Percentiles rank a stretch among this genome's conserved stretches.
These are phyloP conservation scores for Lithophane ornitopus DNA, from an alignment of 2,888 invertebrate species.

Conservation along the genomic window DNA sequence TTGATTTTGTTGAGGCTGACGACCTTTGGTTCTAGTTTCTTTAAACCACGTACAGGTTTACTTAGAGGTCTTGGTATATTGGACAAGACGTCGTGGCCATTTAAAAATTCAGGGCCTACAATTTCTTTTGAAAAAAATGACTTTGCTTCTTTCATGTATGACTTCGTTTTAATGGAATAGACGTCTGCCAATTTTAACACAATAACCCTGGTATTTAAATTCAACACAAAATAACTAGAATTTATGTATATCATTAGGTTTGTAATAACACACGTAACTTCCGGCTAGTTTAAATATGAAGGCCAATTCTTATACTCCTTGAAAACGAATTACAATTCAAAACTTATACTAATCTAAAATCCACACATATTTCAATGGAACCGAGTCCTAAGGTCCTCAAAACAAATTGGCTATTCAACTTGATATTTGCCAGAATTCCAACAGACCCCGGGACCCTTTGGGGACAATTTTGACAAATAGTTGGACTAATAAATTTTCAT, in stretches of 20 bases:
- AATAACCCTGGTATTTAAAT: slow-evolving; percentile 46
- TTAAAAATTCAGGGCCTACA: too few relatives aligned
- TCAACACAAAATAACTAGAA: slow-evolving; percentile 29
- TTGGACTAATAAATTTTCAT: slow-evolving; percentile 89
- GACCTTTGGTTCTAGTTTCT: slow-evolving; percentile 32
- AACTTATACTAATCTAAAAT: slow-evolving; percentile 67
- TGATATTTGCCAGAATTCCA: slow-evolving; percentile 85
- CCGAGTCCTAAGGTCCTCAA: slow-evolving; percentile 71
- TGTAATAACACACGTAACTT: slow-evolving; percentile 42
- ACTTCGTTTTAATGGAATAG: not conserved
- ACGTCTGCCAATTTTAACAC: slow-evolving; percentile 20
- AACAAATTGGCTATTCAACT: slow-evolving; percentile 84
- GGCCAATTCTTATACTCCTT: slow-evolving; percentile 56
- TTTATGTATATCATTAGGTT: slow-evolving; percentile 46
- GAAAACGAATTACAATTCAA: slow-evolving; percentile 57
- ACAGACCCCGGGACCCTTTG: slow-evolving; percentile 76
- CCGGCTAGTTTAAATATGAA: slow-evolving; percentile 40
- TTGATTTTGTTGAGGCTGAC: slow-evolving; percentile 55
- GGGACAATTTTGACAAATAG: slow-evolving; percentile 89
- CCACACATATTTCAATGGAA: slow-evolving; percentile 72
- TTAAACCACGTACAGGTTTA: not conserved
- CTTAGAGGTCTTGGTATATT: not conserved
- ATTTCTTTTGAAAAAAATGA: not conserved
- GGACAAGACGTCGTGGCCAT: not conserved
- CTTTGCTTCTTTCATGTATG: not conserved